These are phyloP conservation scores for Malacoraja senta DNA, from an alignment of 2,797 vertebrate genomes.

Conservation along the genomic window DNA sequence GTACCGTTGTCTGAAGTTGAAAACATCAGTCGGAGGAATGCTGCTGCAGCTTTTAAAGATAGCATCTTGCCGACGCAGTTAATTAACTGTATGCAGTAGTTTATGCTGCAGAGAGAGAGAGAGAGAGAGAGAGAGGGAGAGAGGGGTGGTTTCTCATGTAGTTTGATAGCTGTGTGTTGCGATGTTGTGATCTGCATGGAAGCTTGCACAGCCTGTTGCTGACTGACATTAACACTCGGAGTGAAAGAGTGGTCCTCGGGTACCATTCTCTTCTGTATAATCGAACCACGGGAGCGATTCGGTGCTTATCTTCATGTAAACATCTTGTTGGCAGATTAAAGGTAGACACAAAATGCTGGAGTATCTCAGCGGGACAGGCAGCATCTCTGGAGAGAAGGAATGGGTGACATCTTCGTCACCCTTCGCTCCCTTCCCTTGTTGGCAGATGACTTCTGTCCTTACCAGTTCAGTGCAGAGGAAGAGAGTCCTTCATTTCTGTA, in stretches of 20 bases:
- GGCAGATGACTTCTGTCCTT: background rate
- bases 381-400: no score
- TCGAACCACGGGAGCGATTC: background rate
- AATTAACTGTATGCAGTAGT: background rate
- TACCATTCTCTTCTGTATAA: background rate
- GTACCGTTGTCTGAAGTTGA: constrained; percentile 43
- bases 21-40: background rate
- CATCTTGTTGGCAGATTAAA: background rate
- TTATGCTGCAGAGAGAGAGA: background rate
- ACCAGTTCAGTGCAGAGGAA: background rate
- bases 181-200: background rate
- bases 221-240: background rate
- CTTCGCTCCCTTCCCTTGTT: no score
- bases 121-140: background rate
- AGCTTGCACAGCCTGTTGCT: background rate
- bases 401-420: no score
- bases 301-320: background rate
- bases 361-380: no score
- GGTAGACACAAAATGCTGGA: no score
- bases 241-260: background rate
- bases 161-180: background rate
- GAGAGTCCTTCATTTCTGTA: no score
- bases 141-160: background rate
- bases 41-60: background rate
- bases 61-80: background rate